Base-by-base conservation (phyloP, 2,888 invertebrate species). In the Fabriciana adippe region DNA sequence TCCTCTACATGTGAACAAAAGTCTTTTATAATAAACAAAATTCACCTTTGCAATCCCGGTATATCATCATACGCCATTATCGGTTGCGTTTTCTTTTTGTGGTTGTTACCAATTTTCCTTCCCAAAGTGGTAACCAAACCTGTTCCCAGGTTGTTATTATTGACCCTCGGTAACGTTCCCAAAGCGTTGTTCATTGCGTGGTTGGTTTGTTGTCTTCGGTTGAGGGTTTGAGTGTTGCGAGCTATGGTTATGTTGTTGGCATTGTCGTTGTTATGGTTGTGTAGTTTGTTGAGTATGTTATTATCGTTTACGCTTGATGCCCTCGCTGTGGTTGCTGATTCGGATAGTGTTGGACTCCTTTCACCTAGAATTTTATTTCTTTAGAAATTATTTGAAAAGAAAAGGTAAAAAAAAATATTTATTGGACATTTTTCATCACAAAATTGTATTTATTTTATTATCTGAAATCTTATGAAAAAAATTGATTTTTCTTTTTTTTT, bases 341-440 rank as follows among this genome's bases (percentile, higher is more conserved):
- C 97, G 0, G 97, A 97, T 76, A 96, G 95, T 0, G 96, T 95
- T 16, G 97, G 97, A 87, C 97, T 97, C 72, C 96, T 94, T 85
- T 96, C 95, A 71, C 95, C 96, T 96, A 67, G 54, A 55, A 66
- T 48, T 16, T 18, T 45, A 16, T 26, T 21, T 21, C 4, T 21
- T 21, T 21, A n/a, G 2, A 3, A 21, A 21, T 21, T 21, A 21
- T 21, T 21, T 3, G 21, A 3, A 21, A 21, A 21, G 21, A 21
- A 21, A 21, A 21, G 3, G 21, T 21, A 21, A 21, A 21, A 21
- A 3, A 21, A 21, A 0, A 5, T 2, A 21, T n/a, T 0, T 15
- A 31, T 15, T 26, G 6, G 6, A 35, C 2, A 55, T 55, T 31
- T 35, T 6, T 54, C 8, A 26, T 26, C 26, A 31, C n/a, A 26